Evolutionary conservation across 2,888 invertebrate species (phyloP), one percentile per base, ranked within the genome.

Genomic region (Dasysyrphus tricinctus): DNA sequence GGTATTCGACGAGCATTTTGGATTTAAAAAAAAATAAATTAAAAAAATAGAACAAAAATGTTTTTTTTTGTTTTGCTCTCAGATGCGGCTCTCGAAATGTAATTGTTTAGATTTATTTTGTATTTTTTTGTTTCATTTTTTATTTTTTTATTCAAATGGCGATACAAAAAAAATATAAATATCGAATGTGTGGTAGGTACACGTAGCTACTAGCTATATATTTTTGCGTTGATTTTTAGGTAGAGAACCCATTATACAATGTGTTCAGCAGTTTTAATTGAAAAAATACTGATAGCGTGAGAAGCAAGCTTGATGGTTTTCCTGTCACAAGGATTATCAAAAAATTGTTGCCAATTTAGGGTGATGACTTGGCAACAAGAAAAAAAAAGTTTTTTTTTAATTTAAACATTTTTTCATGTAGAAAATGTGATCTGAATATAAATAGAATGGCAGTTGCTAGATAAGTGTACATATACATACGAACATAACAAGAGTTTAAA

Each of bases 1-100:
- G 74, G 82, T 82, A 86, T 82, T 78, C 82, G 73, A 77, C 72
- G 49, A 85, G 69, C 85, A 57, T 74, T 80, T 59, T 78, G 56
- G 74, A 79, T 79, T 65, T 74, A 19, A 73, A 57, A 19, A 73
- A 57, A 74, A 37, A 70, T 8, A 32, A 29, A 63, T 29, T 1
- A 29, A 29, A 29, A 32, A 34, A 32, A 44, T 2, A 11, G 9
- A 49, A n/a, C n/a, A n/a, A n/a, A n/a, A n/a, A n/a, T n/a, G n/a
- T 9, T 19, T 49, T 78, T 78, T 74, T 75, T 82, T 78, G 78
- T 82, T 81, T 82, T 70, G 74, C 65, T 75, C 75, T 72, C 65
- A 54, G 32, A 79, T 80, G 72, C 82, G 78, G 80, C 72, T 75
- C 59, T 81, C 59, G 24, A 44, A 82, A 56, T 70, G 82, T 82